Evolutionary conservation across 2,888 invertebrate genomes (phyloP).

Genomic region (Atrina japonica): DNA sequence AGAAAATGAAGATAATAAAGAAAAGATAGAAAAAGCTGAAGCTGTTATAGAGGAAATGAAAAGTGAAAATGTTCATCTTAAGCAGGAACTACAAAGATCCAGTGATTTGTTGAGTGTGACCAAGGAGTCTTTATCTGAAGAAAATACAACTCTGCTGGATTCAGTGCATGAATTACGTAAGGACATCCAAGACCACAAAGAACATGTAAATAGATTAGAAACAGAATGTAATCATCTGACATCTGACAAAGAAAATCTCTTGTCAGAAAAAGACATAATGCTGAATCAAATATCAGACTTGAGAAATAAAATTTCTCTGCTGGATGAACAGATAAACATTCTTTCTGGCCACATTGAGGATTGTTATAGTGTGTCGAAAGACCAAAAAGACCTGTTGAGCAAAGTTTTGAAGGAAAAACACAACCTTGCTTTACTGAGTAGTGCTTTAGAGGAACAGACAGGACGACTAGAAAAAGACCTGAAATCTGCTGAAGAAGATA

Average conservation of each 20-base stretch:
- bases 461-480: too few relatives aligned
- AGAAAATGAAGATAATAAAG: slow-evolving; percentile 8
- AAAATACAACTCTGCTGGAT: not conserved
- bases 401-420: too few relatives aligned
- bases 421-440: too few relatives aligned
- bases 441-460: too few relatives aligned
- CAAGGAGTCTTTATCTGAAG: not conserved
- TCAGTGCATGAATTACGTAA: not conserved
- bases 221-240: not conserved
- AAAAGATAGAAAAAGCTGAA: slow-evolving; percentile 11
- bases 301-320: too few relatives aligned
- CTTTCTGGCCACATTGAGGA: too few relatives aligned
- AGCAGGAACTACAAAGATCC: not conserved
- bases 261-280: not conserved
- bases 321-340: too few relatives aligned
- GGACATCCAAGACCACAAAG: too few relatives aligned
- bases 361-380: too few relatives aligned
- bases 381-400: too few relatives aligned
- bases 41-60: not conserved
- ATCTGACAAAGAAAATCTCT: not conserved
- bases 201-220: not conserved
- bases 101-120: slow-evolving; percentile 1
- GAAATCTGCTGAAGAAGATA: not conserved
- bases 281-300: too few relatives aligned
- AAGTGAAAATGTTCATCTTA: not conserved